A percentile compares a stretch with the other conserved stretches of the same genome.
Evolutionary conservation across 2,888 invertebrate genomes (phyloP).

Genomic region (Deroplatys truncata): DNA sequence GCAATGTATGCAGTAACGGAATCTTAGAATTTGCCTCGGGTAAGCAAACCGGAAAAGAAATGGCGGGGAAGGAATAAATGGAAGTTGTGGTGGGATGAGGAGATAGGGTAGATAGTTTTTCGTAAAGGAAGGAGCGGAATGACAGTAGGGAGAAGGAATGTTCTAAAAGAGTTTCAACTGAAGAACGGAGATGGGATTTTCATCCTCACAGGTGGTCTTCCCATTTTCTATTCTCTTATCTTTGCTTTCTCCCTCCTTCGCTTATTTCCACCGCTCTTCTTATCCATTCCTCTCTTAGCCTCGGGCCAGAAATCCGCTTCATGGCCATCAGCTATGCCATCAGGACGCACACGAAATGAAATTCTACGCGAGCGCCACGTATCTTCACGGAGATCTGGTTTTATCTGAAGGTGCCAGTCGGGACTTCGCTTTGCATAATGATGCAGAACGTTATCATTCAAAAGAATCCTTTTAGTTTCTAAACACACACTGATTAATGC

Average conservation of each 20-base stretch:
- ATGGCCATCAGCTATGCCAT: not conserved
- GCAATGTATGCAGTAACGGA: not conserved
- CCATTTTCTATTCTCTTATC: slow-evolving; percentile 2
- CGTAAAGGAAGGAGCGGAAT: not conserved
- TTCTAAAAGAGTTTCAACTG: not conserved
- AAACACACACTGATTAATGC: not conserved
- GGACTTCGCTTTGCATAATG: not conserved
- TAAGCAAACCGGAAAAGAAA: not conserved
- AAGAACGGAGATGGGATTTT: not conserved
- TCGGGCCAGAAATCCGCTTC: not conserved
- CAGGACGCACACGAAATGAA: not conserved
- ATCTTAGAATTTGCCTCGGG: too few species aligned
- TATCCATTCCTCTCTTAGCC: not conserved
- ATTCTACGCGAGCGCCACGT: not conserved
- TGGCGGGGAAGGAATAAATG: not conserved
- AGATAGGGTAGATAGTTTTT: not conserved
- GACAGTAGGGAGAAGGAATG: not conserved
- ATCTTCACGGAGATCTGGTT: not conserved
- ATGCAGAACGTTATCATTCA: not conserved
- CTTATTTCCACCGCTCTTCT: not conserved
- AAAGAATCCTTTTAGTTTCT: not conserved
- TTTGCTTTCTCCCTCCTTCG: not conserved
- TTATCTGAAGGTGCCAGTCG: not conserved
- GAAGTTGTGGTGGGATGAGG: not conserved
- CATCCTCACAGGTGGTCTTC: slow-evolving; percentile 5